Evolutionary conservation across 2,888 invertebrate genomes (phyloP).

Genomic region (Scaptomyza caliginosa): DNA sequence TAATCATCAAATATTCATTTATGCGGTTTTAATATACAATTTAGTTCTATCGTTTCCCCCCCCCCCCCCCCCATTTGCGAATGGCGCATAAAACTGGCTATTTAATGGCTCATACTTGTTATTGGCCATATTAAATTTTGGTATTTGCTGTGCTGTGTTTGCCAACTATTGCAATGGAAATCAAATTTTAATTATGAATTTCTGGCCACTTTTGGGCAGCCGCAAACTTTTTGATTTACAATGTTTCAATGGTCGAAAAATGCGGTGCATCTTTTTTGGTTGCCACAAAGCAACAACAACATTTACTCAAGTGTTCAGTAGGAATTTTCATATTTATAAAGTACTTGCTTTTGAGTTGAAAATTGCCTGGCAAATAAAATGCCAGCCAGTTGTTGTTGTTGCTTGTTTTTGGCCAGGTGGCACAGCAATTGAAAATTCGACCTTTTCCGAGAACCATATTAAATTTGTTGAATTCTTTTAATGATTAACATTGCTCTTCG

Average conservation of each 20-base stretch:
- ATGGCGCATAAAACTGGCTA: conserved; percentile 20
- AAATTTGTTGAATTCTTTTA: conserved; percentile 6
- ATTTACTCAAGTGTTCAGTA: conserved; percentile 23
- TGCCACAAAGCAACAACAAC: conserved; percentile 6
- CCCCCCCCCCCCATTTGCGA: too few species aligned
- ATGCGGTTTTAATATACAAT: neutral
- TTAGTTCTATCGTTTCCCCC: too few species aligned
- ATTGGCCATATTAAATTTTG: conserved; percentile 12
- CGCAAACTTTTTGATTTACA: conserved; percentile 22
- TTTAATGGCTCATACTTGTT: conserved; percentile 8
- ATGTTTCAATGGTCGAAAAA: conserved; percentile 25
- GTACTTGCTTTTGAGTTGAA: conserved; percentile 12
- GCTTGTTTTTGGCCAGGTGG: conserved; percentile 20
- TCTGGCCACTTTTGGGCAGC: conserved; percentile 26
- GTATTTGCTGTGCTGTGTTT: conserved; percentile 9
- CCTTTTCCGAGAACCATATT: conserved; percentile 15
- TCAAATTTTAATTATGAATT: conserved; percentile 50
- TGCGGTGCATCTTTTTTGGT: conserved; percentile 13
- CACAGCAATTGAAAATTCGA: conserved; percentile 24
- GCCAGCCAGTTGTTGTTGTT: neutral
- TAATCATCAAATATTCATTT: neutral
- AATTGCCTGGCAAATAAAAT: conserved; percentile 7
- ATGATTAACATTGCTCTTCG: conserved; percentile 21
- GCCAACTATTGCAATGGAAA: conserved; percentile 39
- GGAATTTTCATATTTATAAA: conserved; percentile 39